Percentiles rank a stretch among this genome's conserved stretches.
phyloP scores from a whole-genome alignment of 2,113 vertebrate genomes.

The Numenius arquata region DNA sequence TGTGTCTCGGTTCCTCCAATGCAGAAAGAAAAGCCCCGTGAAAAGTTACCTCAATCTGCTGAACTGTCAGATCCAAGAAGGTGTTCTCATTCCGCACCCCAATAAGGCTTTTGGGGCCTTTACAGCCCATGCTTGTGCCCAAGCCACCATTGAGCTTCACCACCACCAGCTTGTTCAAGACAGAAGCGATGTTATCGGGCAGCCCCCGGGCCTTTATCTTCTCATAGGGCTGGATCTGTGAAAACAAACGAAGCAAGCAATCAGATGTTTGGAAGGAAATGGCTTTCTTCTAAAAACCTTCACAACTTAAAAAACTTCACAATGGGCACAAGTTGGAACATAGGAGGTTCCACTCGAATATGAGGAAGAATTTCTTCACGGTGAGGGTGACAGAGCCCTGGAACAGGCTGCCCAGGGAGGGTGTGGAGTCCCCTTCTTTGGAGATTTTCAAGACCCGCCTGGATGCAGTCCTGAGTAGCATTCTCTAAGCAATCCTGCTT shows the following conservation, averaged over 20 bases:
- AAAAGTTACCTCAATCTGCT: conserved; percentile 90
- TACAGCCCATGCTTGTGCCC: conserved; percentile 98
- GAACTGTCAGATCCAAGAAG: conserved; percentile 95
- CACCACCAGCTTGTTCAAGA: conserved; percentile 91
- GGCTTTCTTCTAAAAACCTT: not conserved
- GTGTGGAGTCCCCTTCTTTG: too few species aligned
- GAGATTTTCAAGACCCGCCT: too few species aligned
- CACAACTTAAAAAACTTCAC: not conserved
- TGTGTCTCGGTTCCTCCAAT: not conserved
- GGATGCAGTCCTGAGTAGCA: too few species aligned
- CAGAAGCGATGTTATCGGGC: conserved; percentile 81
- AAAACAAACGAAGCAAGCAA: not conserved
- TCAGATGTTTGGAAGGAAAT: not conserved
- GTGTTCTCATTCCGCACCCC: conserved; percentile 96
- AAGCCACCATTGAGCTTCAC: conserved; percentile 95
- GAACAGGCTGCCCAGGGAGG: too few species aligned
- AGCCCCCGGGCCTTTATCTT: conserved; percentile 84
- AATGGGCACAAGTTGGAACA: too few species aligned
- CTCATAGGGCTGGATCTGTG: conserved; percentile 92
- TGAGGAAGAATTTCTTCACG: too few species aligned
- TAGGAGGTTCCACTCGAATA: too few species aligned
- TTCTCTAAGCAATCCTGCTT: too few species aligned
- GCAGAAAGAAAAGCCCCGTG: not conserved
- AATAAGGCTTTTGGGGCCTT: conserved; percentile 95
- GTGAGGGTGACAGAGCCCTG: too few species aligned